phyloP scores from a whole-genome alignment of 1,140 invertebrate genomes.

The Mya arenaria region DNA sequence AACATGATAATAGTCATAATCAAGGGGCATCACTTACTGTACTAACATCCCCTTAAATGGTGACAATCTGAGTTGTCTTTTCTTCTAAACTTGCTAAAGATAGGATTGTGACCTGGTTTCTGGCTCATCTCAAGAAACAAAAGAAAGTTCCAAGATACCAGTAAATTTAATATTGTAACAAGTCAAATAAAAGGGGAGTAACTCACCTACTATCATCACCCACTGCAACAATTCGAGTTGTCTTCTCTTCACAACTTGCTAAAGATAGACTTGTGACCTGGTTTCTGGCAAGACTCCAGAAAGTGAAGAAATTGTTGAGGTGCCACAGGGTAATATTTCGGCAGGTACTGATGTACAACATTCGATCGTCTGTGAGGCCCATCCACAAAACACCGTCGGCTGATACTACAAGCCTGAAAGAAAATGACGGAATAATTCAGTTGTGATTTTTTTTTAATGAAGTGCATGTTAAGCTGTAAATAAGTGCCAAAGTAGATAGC shows the following conservation, averaged over 20 bases:
- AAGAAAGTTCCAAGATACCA: slow-evolving; percentile 78
- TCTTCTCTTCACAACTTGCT: slow-evolving; percentile 69
- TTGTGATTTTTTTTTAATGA: no score
- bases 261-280: slow-evolving; percentile 67
- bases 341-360: slow-evolving; percentile 76
- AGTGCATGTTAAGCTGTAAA: no score
- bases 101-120: slow-evolving; percentile 68
- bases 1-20: no score
- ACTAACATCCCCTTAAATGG: slow-evolving; percentile 76
- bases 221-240: slow-evolving; percentile 73
- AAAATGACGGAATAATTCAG: no score
- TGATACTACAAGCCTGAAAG: slow-evolving; percentile 72
- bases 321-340: slow-evolving; percentile 76
- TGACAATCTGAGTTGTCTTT: slow-evolving; percentile 74
- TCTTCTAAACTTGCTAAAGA: slow-evolving; percentile 67
- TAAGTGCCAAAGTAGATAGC: no score
- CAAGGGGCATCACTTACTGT: slow-evolving; percentile 65
- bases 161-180: no score
- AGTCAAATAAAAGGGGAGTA: not conserved
- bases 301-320: slow-evolving; percentile 76
- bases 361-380: slow-evolving; percentile 78
- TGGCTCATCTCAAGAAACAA: slow-evolving; percentile 75
- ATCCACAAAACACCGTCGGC: slow-evolving; percentile 79
- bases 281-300: slow-evolving; percentile 76
- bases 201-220: slow-evolving; percentile 78